These are phyloP conservation scores for Cosmia pyralina DNA, from an alignment of 2,888 invertebrate genomes.

Conservation along the genomic window DNA sequence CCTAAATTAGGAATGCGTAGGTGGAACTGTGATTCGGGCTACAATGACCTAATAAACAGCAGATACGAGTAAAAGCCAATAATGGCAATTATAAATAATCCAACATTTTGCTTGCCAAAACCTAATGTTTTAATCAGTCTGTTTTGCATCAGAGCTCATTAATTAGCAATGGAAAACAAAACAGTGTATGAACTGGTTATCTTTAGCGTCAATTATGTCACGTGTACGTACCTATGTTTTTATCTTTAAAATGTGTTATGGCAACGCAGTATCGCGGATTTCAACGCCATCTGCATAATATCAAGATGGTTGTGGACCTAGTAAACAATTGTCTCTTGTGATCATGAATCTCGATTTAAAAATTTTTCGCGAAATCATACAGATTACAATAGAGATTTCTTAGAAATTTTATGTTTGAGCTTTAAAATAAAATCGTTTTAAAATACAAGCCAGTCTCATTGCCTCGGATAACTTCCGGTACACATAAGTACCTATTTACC, in stretches of 20 bases:
- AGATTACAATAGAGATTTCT: no score
- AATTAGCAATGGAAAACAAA: slow-evolving; percentile 35
- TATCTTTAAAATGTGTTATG: slow-evolving; percentile 22
- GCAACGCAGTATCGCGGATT: slow-evolving; percentile 1
- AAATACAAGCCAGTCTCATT: neutral
- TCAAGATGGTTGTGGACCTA: neutral
- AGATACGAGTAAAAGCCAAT: slow-evolving; percentile 20
- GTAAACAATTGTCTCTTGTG: no score
- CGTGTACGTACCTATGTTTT: slow-evolving; percentile 16
- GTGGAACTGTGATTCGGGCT: neutral
- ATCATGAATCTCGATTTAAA: neutral
- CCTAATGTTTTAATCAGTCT: slow-evolving; percentile 22
- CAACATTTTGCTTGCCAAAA: slow-evolving; percentile 34
- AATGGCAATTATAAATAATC: slow-evolving; percentile 19
- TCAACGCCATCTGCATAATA: slow-evolving; percentile 11
- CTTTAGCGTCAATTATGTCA: slow-evolving; percentile 40
- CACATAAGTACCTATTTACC: no score
- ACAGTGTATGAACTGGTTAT: slow-evolving; percentile 33
- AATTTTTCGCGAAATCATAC: neutral
- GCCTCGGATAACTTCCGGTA: neutral
- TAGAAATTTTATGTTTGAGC: neutral
- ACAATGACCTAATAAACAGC: slow-evolving; percentile 9
- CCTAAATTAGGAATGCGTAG: slow-evolving; percentile 3
- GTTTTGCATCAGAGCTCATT: slow-evolving; percentile 30
- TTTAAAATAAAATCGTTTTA: no score